Base-by-base conservation (phyloP, 1,140 invertebrate species). In the Choristoneura fumiferana region DNA sequence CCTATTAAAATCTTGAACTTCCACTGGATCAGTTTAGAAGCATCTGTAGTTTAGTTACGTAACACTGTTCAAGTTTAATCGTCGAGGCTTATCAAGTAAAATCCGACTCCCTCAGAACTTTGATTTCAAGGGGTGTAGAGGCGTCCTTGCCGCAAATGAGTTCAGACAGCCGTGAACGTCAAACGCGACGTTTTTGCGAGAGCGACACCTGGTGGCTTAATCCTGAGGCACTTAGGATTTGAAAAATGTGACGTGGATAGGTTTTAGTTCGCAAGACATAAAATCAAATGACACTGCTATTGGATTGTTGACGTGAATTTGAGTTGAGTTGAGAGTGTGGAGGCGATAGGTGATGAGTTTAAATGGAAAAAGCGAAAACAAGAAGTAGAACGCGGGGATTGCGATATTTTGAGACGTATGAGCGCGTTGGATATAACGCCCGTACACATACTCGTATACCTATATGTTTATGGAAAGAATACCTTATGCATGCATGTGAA, bases 171-270 rank as follows among this genome's bases (percentile, higher is more conserved):
- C 82, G 79, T 84, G 62, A 76, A 54, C 60, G 59, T 60, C 55
- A 67, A 79, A 82, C 80, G 68, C 82, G 81, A 84, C 74, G 73
- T 78, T 76, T 73, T 78, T 76, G 65, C 69, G 59, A 40, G 8
- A 70, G 68, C 71, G 71, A 76, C 75, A 84, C 79, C 81, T 75
- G 66, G 40, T 60, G 62, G 59, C 62, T 73, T 83, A 84, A 84
- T 81, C 80, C 71, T 58, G 58, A 38, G 57, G 78, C 84, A 87
- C 84, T 87, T 77, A 84, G 78, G 81, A 84, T 83, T 84, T 76
- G 45, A 12, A 5, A 29, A 12, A 12, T 18, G 18, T 49, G 43
- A 49, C 43, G 43, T 29, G 22, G 22, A 29, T 29, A 29, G 22
- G 22, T 29, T 29, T 29, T 29, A 29, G 43, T 18, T 49, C 17